A percentile compares a stretch with the other conserved stretches of the same genome.
Evolutionary conservation across 1,140 invertebrate species (phyloP).

Genomic region (Capitella teleta): DNA sequence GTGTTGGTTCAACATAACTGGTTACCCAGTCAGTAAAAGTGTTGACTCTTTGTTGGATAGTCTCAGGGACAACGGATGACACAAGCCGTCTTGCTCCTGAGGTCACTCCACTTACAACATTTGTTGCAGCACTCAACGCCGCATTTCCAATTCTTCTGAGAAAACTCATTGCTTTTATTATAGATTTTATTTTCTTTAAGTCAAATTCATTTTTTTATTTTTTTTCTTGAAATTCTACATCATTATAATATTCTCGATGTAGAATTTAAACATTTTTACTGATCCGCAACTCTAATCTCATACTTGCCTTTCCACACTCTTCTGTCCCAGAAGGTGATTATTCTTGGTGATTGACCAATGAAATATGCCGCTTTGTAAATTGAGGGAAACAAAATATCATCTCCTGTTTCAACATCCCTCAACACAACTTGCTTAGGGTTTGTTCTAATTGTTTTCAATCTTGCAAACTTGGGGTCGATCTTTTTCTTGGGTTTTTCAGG

Average conservation of each 20-base stretch:
- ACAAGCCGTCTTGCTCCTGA: too few species aligned
- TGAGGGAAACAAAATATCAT: background rate
- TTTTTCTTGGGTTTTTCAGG: background rate
- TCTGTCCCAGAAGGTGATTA: background rate
- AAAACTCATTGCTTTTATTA: background rate
- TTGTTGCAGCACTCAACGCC: background rate
- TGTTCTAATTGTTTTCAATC: background rate
- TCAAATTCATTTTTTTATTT: too few species aligned
- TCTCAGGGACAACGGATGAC: too few species aligned
- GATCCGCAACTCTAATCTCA: too few species aligned
- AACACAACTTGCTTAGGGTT: background rate
- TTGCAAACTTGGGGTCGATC: background rate
- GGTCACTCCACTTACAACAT: background rate
- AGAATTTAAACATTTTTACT: too few species aligned
- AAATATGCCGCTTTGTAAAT: background rate
- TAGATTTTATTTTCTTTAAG: too few species aligned
- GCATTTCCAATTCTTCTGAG: background rate
- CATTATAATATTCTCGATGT: too few species aligned
- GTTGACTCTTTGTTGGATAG: background rate
- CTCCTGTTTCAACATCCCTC: too few species aligned
- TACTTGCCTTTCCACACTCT: background rate
- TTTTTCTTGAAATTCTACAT: too few species aligned
- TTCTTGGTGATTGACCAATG: background rate
- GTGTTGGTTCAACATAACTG: background rate
- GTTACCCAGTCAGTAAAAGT: background rate